Percentiles rank a stretch among this genome's conserved stretches.
Evolutionary conservation across 2,797 vertebrate species (phyloP).

Genomic region (Semaprochilodus insignis): DNA sequence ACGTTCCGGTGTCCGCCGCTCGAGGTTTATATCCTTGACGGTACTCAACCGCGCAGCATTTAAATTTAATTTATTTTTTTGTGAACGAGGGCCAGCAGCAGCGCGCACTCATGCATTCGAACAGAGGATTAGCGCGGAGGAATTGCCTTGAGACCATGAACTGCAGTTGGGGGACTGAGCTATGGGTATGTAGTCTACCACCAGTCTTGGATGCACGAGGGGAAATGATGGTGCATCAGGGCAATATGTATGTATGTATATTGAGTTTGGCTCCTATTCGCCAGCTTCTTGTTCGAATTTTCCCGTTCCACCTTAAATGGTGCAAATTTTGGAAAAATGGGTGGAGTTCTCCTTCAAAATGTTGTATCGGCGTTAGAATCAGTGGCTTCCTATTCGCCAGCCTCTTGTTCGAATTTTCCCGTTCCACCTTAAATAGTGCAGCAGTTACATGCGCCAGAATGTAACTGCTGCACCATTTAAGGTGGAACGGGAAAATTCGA

Average conservation of each 20-base stretch:
- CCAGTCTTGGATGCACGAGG: neutral
- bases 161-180: constrained; percentile 81
- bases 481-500: too few relatives aligned
- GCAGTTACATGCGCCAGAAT: too few relatives aligned
- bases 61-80: neutral
- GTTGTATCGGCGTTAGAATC: too few relatives aligned
- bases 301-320: too few relatives aligned
- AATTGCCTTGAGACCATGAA: constrained; percentile 70
- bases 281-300: too few relatives aligned
- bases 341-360: too few relatives aligned
- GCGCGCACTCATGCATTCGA: constrained; percentile 60
- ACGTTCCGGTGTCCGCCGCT: constrained; percentile 33
- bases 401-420: too few relatives aligned
- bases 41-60: neutral
- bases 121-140: constrained; percentile 61
- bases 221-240: neutral
- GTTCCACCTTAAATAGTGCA: too few relatives aligned
- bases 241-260: neutral
- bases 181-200: constrained; percentile 72
- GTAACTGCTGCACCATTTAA: too few relatives aligned
- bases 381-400: too few relatives aligned
- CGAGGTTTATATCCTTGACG: constrained; percentile 53
- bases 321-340: too few relatives aligned
- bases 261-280: too few relatives aligned
- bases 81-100: neutral